Base-by-base conservation (phyloP, 2,113 vertebrate genomes). In the Sorex araneus region DNA sequence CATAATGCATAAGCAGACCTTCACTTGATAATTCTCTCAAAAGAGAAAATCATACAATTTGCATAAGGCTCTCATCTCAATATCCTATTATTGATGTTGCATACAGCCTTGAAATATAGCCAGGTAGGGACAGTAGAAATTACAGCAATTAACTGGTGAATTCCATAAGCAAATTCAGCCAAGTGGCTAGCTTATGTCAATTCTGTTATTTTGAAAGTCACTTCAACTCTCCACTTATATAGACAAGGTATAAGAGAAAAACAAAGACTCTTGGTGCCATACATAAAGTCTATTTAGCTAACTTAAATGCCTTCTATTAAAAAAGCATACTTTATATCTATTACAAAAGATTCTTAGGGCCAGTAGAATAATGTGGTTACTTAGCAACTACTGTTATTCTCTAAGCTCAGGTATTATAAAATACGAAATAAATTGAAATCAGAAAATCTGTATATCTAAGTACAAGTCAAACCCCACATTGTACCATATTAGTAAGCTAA, bases 141-240 rank as follows among this genome's bases (percentile, higher is more conserved):
- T 87, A 47, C 21, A 86, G 66, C 23, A 92, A 89, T 92, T 92
- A 92, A 90, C 23, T 73, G 57, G 43, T 80, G 43, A 91, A 83
- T 88, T 75, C 84, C 50, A 94, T 90, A 88, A 91, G 93, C 87
- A 89, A 83, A 34, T 92, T 93, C 45, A 90, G 7, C 83, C 64
- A 90, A 94, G 60, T 83, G 79, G 8, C 69, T 90, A 92, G 88
- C 91, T 82, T 87, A 78, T 83, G 57, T 90, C 82, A 94, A 88
- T 79, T 92, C 28, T 83, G 43, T 28, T 90, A 83, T 84, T 80
- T 96, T 90, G 71, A 93, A 94, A 90, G 50, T 84, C 63, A 94
- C 28, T 92, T 85, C 50, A 90, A 28, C 43, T 83, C 45, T 94
- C 66, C 13, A 27, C 16, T 83, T 88, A 63, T 67, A 25, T 32